phyloP scores from a whole-genome alignment of 2,888 invertebrate species.

The Diaprepes abbreviatus region DNA sequence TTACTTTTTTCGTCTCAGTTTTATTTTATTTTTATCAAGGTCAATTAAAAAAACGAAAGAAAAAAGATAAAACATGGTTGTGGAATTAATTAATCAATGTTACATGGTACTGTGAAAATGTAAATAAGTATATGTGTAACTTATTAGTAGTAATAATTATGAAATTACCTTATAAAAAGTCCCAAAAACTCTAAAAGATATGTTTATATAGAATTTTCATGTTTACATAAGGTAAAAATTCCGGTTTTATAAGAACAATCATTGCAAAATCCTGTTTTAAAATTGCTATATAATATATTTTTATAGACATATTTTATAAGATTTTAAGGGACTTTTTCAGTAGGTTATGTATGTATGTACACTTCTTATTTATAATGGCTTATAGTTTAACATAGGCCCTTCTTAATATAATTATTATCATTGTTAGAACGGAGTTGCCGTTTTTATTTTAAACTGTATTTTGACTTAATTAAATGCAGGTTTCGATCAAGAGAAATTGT shows the following conservation, averaged over 20 bases:
- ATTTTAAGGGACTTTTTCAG: background rate
- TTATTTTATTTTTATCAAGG: slow-evolving; percentile 8
- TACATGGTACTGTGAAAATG: slow-evolving; percentile 48
- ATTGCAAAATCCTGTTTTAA: too few species aligned
- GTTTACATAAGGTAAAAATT: too few species aligned
- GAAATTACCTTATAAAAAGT: background rate
- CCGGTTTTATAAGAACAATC: too few species aligned
- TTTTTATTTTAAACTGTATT: background rate
- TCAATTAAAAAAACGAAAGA: slow-evolving; percentile 2
- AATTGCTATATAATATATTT: too few species aligned
- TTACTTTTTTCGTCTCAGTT: slow-evolving; percentile 12
- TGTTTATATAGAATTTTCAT: background rate
- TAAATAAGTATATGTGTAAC: slow-evolving; percentile 44
- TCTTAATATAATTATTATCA: background rate
- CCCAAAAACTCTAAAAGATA: background rate
- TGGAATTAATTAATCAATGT: slow-evolving; percentile 29
- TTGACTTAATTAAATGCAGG: slow-evolving; percentile 41
- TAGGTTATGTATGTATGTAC: slow-evolving; percentile 25
- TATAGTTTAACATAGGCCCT: slow-evolving; percentile 15
- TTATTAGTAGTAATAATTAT: slow-evolving; percentile 20
- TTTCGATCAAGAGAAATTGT: slow-evolving; percentile 47
- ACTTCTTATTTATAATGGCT: slow-evolving; percentile 33
- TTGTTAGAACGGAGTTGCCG: background rate
- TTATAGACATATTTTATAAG: slow-evolving; percentile 1
- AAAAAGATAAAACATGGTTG: slow-evolving; percentile 39